A percentile compares a stretch with the other conserved stretches of the same genome.
These are phyloP conservation scores for Oppia nitens DNA, from an alignment of 1,140 invertebrate species.

Conservation along the genomic window DNA sequence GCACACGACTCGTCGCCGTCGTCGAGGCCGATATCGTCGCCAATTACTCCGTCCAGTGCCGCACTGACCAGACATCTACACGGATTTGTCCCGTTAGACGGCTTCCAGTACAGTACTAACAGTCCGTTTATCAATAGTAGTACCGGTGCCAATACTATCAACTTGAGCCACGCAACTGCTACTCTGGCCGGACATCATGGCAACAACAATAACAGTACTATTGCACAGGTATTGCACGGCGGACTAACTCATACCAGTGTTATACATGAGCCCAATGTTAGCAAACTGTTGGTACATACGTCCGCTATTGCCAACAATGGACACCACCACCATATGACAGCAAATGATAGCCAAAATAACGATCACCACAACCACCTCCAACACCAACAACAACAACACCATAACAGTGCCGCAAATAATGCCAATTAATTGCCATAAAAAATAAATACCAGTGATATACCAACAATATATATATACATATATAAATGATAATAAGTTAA, in stretches of 20 bases:
- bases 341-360: neutral
- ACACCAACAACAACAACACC: no score
- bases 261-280: neutral
- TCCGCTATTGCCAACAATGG: neutral
- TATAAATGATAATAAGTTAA: no score
- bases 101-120: neutral
- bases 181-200: neutral
- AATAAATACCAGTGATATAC: no score
- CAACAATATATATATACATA: no score
- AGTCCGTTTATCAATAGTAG: neutral
- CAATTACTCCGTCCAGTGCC: conserved; percentile 10
- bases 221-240: neutral
- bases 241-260: neutral
- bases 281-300: neutral
- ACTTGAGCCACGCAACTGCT: neutral
- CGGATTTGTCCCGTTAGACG: neutral
- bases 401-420: no score
- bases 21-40: conserved; percentile 12
- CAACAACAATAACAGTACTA: neutral
- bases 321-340: no score
- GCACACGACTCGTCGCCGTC: neutral
- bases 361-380: neutral
- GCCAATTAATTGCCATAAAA: no score
- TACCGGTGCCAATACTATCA: neutral
- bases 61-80: conserved; percentile 13